Percentiles rank a stretch among this genome's conserved stretches.
Evolutionary conservation across 2,113 vertebrate genomes (phyloP).

Genomic region (Saguinus imperator): DNA sequence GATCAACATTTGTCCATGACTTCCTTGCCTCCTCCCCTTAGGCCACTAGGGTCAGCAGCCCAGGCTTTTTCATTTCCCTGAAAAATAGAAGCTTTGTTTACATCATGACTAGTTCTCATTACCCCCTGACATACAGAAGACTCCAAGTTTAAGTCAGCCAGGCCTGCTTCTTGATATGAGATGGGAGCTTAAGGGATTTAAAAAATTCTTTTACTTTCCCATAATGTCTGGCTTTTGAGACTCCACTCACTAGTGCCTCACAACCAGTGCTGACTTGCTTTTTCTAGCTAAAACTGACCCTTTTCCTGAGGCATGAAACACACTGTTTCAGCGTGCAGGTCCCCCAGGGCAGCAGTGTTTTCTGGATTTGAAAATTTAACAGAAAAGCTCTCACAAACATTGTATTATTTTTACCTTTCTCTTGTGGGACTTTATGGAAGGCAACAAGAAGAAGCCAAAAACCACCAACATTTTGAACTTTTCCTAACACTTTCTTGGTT

Average conservation of each 20-base stretch:
- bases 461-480: neutral
- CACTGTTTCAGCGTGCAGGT: neutral
- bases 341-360: neutral
- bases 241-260: neutral
- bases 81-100: neutral
- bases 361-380: slow-evolving; percentile 24
- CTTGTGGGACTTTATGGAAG: neutral
- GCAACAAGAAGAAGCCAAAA: neutral
- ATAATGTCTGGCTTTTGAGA: slow-evolving; percentile 29
- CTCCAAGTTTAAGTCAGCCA: neutral
- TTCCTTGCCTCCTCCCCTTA: neutral
- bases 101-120: neutral
- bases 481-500: neutral
- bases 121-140: neutral
- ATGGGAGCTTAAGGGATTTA: neutral
- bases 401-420: neutral
- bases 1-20: neutral
- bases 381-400: neutral
- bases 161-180: neutral
- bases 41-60: neutral
- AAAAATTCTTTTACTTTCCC: slow-evolving; percentile 9
- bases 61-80: neutral
- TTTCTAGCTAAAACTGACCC: neutral
- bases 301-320: neutral
- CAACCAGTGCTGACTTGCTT: neutral